Conservation (phyloP, 2,888 invertebrate species). For the Coelopa pilipes region DNA sequence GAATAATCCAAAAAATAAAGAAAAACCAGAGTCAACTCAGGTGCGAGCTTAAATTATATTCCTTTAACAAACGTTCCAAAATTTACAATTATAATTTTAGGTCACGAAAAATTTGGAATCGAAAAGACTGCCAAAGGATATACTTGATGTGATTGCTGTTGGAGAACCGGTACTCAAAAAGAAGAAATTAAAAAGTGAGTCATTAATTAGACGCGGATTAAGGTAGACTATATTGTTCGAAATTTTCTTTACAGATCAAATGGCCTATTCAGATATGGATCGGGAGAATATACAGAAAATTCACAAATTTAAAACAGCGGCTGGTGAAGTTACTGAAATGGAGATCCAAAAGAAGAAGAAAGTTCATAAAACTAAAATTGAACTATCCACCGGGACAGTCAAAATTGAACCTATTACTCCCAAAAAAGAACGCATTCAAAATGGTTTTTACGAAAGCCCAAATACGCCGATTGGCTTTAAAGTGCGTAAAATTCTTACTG, state of each 20-base stretch:
- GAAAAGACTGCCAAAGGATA: background rate
- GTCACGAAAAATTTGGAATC: background rate
- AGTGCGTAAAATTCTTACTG: slow-evolving; percentile 45
- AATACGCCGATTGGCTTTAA: slow-evolving; percentile 54
- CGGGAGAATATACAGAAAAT: background rate
- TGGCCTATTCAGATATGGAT: background rate
- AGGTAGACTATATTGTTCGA: no score
- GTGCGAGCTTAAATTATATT: slow-evolving; percentile 11
- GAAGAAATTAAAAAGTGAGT: slow-evolving; percentile 5
- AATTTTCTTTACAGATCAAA: background rate
- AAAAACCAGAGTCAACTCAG: background rate
- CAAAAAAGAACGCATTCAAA: slow-evolving; percentile 40
- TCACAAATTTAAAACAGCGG: slow-evolving; percentile 44
- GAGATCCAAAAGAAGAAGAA: slow-evolving; percentile 40
- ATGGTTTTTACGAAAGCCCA: slow-evolving; percentile 55
- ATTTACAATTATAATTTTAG: background rate
- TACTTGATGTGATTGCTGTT: background rate
- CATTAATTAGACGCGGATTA: background rate
- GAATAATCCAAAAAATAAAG: slow-evolving; percentile 32
- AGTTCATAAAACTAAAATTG: slow-evolving; percentile 43
- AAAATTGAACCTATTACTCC: slow-evolving; percentile 59
- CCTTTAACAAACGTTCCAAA: background rate
- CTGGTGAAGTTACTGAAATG: slow-evolving; percentile 50
- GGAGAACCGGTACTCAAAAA: background rate
- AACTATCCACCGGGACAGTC: slow-evolving; percentile 56